These are phyloP conservation scores for Apomyelois bistriatella DNA, from an alignment of 2,888 invertebrate species.

Conservation along the genomic window DNA sequence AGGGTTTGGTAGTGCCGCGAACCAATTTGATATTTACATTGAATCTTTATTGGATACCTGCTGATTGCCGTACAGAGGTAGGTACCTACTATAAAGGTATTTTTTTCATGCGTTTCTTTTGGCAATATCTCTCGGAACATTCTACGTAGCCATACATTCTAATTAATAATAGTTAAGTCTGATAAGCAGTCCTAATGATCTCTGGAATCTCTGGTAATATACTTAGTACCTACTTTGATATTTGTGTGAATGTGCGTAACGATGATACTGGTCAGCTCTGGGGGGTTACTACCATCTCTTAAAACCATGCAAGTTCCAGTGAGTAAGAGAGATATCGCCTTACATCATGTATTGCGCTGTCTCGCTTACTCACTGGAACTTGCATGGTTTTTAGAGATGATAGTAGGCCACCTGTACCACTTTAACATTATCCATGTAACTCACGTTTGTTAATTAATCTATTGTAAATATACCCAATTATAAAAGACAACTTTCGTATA, in stretches of 20 bases:
- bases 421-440: constrained; percentile 70
- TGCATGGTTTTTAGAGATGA: too few species aligned
- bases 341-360: too few species aligned
- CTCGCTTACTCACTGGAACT: too few species aligned
- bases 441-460: constrained; percentile 77
- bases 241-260: constrained; percentile 50
- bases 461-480: constrained; percentile 79
- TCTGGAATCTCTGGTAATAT: constrained; percentile 30
- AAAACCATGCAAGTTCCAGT: too few species aligned
- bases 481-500: constrained; percentile 77
- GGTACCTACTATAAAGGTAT: background rate
- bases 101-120: constrained; percentile 8
- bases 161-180: constrained; percentile 22
- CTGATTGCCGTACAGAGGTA: too few species aligned
- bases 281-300: too few species aligned
- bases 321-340: too few species aligned
- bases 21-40: too few species aligned
- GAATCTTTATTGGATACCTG: too few species aligned
- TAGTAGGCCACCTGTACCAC: too few species aligned
- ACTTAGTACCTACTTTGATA: constrained; percentile 46
- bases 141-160: constrained; percentile 19
- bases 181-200: constrained; percentile 38
- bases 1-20: too few species aligned
- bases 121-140: background rate
- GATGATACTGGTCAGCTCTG: constrained; percentile 36